phyloP scores from a whole-genome alignment of 2,888 invertebrate genomes.

The Unio delphinus region DNA sequence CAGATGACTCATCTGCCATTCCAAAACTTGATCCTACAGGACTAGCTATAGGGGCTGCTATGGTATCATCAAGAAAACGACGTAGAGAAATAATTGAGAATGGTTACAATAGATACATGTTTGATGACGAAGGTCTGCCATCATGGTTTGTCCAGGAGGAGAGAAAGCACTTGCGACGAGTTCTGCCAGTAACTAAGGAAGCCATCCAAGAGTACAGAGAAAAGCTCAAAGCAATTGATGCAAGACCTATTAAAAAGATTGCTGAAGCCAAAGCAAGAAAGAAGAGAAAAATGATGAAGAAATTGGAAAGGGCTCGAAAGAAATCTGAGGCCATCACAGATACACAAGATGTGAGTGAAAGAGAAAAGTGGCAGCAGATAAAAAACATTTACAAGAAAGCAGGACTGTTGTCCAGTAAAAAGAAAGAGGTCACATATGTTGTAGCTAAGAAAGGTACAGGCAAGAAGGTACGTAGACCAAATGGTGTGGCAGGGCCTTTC shows the following conservation, averaged over 20 bases:
- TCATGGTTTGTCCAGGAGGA: conserved; percentile 98
- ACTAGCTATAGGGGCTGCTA: conserved; percentile 91
- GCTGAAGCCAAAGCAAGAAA: conserved; percentile 98
- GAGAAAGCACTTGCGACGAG: conserved; percentile 87
- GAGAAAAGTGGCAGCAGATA: conserved; percentile 94
- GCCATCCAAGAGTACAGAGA: conserved; percentile 85
- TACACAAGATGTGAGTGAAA: conserved; percentile 88
- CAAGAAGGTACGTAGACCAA: conserved; percentile 84
- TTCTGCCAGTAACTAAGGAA: conserved; percentile 88
- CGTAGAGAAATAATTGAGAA: conserved; percentile 91
- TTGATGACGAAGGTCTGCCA: conserved; percentile 92
- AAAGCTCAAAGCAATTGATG: conserved; percentile 86
- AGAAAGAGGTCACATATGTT: conserved; percentile 92
- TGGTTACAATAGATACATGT: conserved; percentile 93
- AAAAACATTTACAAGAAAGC: conserved; percentile 94
- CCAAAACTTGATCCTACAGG: conserved; percentile 79
- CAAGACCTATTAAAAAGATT: conserved; percentile 96
- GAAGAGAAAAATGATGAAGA: conserved; percentile 88
- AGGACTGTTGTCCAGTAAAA: conserved; percentile 78
- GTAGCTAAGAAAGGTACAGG: conserved; percentile 83
- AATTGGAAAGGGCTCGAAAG: conserved; percentile 94
- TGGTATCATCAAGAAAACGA: conserved; percentile 91
- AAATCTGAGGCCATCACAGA: conserved; percentile 95
- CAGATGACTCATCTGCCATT: conserved; percentile 55
- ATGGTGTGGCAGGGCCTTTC: conserved; percentile 91